Evolutionary conservation across 2,797 vertebrate species (phyloP).

Genomic region (Xiphophorus birchmanni): DNA sequence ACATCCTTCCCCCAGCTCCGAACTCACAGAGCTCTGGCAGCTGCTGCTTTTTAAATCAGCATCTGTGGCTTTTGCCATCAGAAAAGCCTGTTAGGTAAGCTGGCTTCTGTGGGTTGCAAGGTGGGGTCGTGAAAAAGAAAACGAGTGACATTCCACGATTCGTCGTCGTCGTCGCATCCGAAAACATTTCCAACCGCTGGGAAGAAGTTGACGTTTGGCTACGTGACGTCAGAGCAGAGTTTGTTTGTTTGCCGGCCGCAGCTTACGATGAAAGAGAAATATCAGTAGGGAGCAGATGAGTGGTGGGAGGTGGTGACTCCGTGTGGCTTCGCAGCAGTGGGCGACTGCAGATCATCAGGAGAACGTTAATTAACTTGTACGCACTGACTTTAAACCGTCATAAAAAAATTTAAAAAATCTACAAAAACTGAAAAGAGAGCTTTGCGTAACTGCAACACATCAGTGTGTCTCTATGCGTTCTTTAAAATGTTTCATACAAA

Average conservation of each 20-base stretch:
- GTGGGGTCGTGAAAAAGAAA: not conserved
- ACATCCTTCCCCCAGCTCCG: not conserved
- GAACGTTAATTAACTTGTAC: not conserved
- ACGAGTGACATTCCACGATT: not conserved
- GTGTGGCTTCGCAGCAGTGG: conserved; percentile 6
- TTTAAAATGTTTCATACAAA: not conserved
- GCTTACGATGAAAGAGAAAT: conserved; percentile 28
- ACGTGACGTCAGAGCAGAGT: conserved; percentile 3
- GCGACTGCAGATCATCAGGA: not conserved
- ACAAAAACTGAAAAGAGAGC: not conserved
- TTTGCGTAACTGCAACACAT: not conserved
- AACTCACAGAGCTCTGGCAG: not conserved
- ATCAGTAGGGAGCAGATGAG: conserved; percentile 10
- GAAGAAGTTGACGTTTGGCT: not conserved
- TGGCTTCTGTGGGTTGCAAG: not conserved
- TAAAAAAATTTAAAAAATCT: not conserved
- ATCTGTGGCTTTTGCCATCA: not conserved
- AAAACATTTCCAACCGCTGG: not conserved
- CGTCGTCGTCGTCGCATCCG: not conserved
- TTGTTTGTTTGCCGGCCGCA: not conserved
- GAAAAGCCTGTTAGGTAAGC: not conserved
- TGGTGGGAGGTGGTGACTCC: conserved; percentile 20
- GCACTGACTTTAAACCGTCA: not conserved
- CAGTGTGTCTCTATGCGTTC: not conserved
- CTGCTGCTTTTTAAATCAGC: not conserved